These are phyloP conservation scores for Argyresthia albistria DNA, from an alignment of 2,888 invertebrate species.

Conservation along the genomic window DNA sequence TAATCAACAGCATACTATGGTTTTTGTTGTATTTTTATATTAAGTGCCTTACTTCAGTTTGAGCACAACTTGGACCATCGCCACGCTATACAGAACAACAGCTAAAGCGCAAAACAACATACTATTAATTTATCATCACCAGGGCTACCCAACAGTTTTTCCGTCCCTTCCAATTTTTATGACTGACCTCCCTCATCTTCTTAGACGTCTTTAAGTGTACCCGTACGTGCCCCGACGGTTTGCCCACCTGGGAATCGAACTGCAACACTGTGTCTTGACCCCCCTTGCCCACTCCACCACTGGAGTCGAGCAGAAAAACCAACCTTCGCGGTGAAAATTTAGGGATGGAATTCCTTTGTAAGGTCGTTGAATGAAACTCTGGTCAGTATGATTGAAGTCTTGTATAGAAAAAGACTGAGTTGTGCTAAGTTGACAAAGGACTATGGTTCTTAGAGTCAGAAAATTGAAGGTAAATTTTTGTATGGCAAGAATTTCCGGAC, in stretches of 20 bases:
- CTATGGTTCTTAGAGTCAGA: conserved; percentile 20
- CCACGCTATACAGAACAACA: no score
- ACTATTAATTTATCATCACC: no score
- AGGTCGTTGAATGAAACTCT: conserved; percentile 16
- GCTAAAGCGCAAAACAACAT: no score
- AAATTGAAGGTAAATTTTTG: conserved; percentile 8
- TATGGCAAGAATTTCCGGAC: conserved; percentile 29
- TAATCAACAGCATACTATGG: no score
- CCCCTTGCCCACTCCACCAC: conserved; percentile 30
- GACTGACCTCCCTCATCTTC: conserved; percentile 66
- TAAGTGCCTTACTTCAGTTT: no score
- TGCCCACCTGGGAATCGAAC: conserved; percentile 71
- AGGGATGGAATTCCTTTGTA: conserved; percentile 6
- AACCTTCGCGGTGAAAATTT: conserved; percentile 13
- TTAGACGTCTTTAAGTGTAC: conserved; percentile 64
- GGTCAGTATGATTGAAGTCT: conserved; percentile 58
- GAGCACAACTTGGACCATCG: no score
- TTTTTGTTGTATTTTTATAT: no score
- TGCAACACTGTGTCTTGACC: conserved; percentile 59
- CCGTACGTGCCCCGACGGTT: conserved; percentile 59
- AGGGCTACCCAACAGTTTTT: no score
- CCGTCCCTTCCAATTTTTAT: conserved; percentile 61
- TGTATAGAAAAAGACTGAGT: conserved; percentile 21
- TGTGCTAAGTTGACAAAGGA: conserved; percentile 19
- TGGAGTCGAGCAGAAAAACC: conserved; percentile 17